phyloP scores from a whole-genome alignment of 2,113 vertebrate species.

The Bothrops jararaca region DNA sequence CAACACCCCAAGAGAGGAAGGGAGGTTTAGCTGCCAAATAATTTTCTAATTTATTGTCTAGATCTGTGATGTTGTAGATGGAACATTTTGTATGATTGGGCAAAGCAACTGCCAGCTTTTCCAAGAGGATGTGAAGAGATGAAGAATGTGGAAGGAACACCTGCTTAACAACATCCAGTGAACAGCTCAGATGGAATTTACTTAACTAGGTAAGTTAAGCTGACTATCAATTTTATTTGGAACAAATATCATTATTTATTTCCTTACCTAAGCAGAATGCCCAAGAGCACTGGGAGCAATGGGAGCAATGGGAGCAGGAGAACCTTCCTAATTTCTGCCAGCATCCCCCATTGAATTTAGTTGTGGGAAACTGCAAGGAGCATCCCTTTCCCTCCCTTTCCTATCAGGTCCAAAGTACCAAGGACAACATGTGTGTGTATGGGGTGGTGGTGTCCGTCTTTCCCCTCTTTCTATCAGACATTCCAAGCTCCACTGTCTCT shows the following conservation, averaged over 20 bases:
- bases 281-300: neutral
- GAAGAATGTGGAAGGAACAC: neutral
- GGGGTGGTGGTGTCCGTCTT: neutral
- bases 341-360: neutral
- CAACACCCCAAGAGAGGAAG: neutral
- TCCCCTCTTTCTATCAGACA: neutral
- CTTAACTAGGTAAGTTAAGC: neutral
- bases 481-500: neutral
- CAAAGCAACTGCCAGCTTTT: neutral
- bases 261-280: neutral
- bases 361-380: neutral
- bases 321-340: neutral
- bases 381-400: neutral
- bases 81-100: neutral
- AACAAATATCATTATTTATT: neutral
- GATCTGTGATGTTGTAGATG: neutral
- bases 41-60: neutral
- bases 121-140: neutral
- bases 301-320: neutral
- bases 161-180: neutral
- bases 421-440: neutral
- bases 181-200: neutral
- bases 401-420: neutral
- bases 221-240: neutral
- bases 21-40: neutral